Evolutionary conservation across 2,797 vertebrate genomes (phyloP), one percentile per base, ranked within the genome.

Genomic region (Coluber constrictor): DNA sequence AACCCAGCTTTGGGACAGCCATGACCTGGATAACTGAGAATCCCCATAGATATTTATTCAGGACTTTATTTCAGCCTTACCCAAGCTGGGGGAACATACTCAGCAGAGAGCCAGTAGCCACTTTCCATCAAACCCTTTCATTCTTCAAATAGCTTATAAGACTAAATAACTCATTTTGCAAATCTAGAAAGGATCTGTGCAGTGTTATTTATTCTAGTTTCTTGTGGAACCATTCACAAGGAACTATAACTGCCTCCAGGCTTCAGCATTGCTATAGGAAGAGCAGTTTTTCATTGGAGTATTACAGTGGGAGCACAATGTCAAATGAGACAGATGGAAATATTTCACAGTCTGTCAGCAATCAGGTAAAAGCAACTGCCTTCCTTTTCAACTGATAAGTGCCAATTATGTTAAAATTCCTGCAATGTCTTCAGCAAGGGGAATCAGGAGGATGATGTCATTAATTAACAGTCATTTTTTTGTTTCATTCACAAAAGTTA

Each of bases 341-440:
- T 60, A 66, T 15, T 92, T 90, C 47, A 54, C 56, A 89, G 61
- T 55, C 60, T 93, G 88, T 66, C 88, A 92, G 79, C 88, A 87
- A 56, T 87, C n/a, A n/a, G 16, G 79, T 55, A 43, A 43, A 74
- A 51, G 61, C 88, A 60, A 55, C 37, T 3, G 79, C 13, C 23
- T 61, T 20, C 16, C 54, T 79, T 83, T 87, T 92, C 79, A 90
- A 60, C 61, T 37, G 54, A 83, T 37, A 90, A 90, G 61, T 91
- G 79, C 79, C 87, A 89, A 87, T 92, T 55, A 2, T 92, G 29
- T 74, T 92, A 90, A 83, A 51, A 92, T 92, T 92, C 27, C 87
- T 91, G 54, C 74, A 37, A 86, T 86, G 74, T 91, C 79, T 91
- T 90, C 90, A 11, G 93, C 74, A 93, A 92, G 94, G 37, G 0